phyloP scores from a whole-genome alignment of 2,797 vertebrate genomes.

The Pseudotriccus pelzelni region DNA sequence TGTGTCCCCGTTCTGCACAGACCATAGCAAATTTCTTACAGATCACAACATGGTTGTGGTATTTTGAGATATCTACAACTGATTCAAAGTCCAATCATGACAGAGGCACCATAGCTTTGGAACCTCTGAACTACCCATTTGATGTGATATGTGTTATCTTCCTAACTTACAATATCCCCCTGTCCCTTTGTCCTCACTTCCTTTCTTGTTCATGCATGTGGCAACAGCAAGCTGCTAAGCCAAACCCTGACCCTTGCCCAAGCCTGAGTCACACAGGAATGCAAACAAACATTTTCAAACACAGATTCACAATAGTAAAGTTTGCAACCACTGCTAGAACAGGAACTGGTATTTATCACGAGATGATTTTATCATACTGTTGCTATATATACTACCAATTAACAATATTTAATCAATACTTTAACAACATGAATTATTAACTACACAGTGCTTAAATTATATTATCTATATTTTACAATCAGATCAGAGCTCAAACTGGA shows the following conservation, averaged over 20 bases:
- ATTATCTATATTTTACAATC: not conserved
- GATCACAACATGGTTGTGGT: accelerated
- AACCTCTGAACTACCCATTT: not conserved
- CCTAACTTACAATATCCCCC: not conserved
- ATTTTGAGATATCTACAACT: not conserved
- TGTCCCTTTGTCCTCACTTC: not conserved
- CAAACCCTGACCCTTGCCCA: not conserved
- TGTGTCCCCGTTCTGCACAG: not conserved
- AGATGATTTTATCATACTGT: not conserved
- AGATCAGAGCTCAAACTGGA: not conserved
- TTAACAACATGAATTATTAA: not conserved
- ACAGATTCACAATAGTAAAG: not conserved
- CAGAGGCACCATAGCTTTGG: not conserved
- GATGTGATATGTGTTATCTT: not conserved
- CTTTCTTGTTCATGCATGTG: not conserved
- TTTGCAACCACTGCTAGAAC: not conserved
- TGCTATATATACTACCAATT: not conserved
- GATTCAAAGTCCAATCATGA: not conserved
- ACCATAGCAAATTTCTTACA: not conserved
- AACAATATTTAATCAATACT: not conserved
- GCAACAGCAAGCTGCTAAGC: not conserved
- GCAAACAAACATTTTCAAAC: constrained; percentile 5
- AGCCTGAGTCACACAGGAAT: not conserved
- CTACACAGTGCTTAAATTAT: not conserved
- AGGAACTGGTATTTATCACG: not conserved